Evolutionary conservation across 2,113 vertebrate species (phyloP).

Genomic region (Caranx ignobilis): DNA sequence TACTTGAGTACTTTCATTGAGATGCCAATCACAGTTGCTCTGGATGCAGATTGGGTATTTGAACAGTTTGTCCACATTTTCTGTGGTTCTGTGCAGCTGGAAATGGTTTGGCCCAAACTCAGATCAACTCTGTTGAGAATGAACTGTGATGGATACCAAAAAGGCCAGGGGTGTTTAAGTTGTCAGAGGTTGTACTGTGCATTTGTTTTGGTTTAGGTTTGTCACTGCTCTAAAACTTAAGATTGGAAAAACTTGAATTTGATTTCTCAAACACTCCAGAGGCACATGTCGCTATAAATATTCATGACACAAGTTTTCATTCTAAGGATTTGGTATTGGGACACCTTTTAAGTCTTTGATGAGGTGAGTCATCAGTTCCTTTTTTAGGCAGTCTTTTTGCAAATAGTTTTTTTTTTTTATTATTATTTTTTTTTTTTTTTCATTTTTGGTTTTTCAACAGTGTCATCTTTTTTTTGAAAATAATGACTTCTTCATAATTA

Average conservation of each 20-base stretch:
- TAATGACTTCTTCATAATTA: slow-evolving; percentile 9
- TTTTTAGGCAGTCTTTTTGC: background rate
- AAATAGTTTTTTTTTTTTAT: background rate
- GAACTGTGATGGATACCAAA: background rate
- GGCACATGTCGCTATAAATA: background rate
- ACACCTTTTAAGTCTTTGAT: background rate
- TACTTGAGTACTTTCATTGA: background rate
- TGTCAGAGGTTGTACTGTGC: background rate
- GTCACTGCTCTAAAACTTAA: background rate
- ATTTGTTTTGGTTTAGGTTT: slow-evolving; percentile 31
- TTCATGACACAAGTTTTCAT: background rate
- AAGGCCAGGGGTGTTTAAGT: background rate
- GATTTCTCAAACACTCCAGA: background rate
- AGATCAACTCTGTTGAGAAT: background rate
- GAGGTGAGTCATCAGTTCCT: background rate
- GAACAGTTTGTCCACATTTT: background rate
- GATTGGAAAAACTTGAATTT: background rate
- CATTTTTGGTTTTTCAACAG: background rate
- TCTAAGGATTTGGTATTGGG: slow-evolving; percentile 10
- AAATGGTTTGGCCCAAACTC: slow-evolving; percentile 8
- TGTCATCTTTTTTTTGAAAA: background rate
- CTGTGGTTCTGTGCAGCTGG: background rate
- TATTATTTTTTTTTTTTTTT: background rate
- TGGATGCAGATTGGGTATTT: background rate
- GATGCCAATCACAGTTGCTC: background rate